These are phyloP conservation scores for Australoheros scitulus DNA, from an alignment of 2,113 vertebrate genomes.

Conservation along the genomic window DNA sequence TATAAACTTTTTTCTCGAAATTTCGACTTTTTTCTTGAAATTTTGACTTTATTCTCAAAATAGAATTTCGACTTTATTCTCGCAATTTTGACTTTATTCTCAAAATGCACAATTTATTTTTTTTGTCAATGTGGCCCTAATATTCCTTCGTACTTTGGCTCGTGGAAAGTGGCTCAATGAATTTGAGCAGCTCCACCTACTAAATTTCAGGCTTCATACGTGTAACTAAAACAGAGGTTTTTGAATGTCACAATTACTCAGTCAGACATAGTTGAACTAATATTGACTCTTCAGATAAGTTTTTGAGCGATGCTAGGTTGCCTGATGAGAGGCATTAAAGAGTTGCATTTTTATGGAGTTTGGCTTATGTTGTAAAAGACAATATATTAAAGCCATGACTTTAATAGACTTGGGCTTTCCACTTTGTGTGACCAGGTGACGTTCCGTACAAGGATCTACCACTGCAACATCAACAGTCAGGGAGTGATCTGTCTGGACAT, in stretches of 20 bases:
- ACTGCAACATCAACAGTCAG: slow-evolving; percentile 80
- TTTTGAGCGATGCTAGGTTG: not conserved
- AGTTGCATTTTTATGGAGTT: not conserved
- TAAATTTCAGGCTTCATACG: not conserved
- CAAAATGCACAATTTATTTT: too few species aligned
- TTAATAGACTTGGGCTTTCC: not conserved
- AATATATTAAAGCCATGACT: too few species aligned
- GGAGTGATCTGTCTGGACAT: slow-evolving; percentile 98
- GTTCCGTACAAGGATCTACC: slow-evolving; percentile 95
- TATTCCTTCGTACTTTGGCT: not conserved
- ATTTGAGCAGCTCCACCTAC: not conserved
- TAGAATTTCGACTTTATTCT: too few species aligned
- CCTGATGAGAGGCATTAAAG: too few species aligned
- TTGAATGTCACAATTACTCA: too few species aligned
- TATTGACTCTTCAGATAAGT: not conserved
- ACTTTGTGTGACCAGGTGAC: slow-evolving; percentile 82
- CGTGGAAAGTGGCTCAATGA: not conserved
- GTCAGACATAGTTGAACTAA: not conserved
- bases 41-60: too few species aligned
- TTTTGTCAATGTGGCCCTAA: too few species aligned
- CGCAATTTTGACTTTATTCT: too few species aligned
- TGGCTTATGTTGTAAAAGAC: too few species aligned
- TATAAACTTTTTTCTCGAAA: too few species aligned
- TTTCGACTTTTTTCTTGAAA: too few species aligned
- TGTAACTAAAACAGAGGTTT: not conserved